These are phyloP conservation scores for Leptinotarsa defecta DNA, from an alignment of 1,140 invertebrate species.

Conservation along the genomic window DNA sequence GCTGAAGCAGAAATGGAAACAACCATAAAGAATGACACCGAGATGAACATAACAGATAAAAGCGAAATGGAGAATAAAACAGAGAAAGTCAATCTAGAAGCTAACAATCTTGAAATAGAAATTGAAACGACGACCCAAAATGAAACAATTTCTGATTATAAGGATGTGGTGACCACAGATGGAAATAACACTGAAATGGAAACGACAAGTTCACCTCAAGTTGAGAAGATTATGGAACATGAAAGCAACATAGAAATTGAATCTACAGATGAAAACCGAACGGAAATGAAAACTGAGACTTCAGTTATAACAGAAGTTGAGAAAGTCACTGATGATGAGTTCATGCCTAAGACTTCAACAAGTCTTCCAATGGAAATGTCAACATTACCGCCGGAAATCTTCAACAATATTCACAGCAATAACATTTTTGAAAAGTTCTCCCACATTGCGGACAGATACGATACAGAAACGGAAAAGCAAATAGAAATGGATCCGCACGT, in stretches of 20 bases:
- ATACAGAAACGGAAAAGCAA: not conserved
- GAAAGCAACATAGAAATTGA: slow-evolving; percentile 29
- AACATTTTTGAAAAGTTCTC: slow-evolving; percentile 40
- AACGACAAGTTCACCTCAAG: not conserved
- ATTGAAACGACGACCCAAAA: not conserved
- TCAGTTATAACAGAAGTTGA: not conserved
- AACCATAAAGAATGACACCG: not conserved
- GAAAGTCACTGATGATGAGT: not conserved
- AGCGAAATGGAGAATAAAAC: slow-evolving; percentile 1
- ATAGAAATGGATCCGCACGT: slow-evolving; percentile 27
- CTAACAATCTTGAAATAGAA: not conserved
- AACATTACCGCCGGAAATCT: slow-evolving; percentile 46
- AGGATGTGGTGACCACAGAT: not conserved
- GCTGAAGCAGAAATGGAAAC: slow-evolving; percentile 5
- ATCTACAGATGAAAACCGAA: slow-evolving; percentile 13
- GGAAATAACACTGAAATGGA: not conserved
- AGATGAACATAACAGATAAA: not conserved
- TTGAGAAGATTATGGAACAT: slow-evolving; percentile 32
- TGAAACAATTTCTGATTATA: not conserved
- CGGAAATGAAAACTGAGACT: not conserved
- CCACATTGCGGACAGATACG: slow-evolving; percentile 10
- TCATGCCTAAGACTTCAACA: not conserved
- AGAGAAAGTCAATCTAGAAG: not conserved
- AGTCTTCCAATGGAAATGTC: slow-evolving; percentile 14
- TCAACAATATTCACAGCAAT: slow-evolving; percentile 53